A percentile compares a stretch with the other conserved stretches of the same genome.
These are phyloP conservation scores for Diglossa cyanea DNA, from an alignment of 2,797 vertebrate species.

Conservation along the genomic window DNA sequence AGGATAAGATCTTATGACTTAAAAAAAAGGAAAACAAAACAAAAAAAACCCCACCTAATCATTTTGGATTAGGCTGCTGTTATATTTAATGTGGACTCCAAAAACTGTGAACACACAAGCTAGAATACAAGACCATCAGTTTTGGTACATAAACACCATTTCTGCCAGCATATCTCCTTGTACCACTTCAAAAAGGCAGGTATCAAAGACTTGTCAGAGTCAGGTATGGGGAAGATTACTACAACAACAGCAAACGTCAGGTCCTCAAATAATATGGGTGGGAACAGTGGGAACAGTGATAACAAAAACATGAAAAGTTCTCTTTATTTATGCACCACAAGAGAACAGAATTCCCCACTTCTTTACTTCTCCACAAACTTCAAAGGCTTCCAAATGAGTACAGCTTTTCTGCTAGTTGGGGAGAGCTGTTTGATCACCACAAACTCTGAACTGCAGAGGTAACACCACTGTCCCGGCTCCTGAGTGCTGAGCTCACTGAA, in stretches of 20 bases:
- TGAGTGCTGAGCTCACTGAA: not conserved
- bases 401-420: not conserved
- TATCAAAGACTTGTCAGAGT: not conserved
- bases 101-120: not conserved
- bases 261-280: not conserved
- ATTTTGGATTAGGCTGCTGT: not conserved
- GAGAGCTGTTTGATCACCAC: not conserved
- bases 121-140: not conserved
- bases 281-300: not conserved
- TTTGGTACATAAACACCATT: not conserved
- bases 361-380: not conserved
- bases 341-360: not conserved
- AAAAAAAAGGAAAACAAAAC: not conserved
- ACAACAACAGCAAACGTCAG: not conserved
- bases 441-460: not conserved
- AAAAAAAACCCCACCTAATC: rapidly evolving
- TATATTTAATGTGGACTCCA: not conserved
- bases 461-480: not conserved
- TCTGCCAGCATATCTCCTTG: not conserved
- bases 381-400: not conserved
- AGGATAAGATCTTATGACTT: not conserved
- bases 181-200: not conserved
- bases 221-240: not conserved
- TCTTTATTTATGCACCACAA: not conserved
- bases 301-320: not conserved